Evolutionary conservation across 2,113 vertebrate genomes (phyloP).

Genomic region (Baryphthengus martii): DNA sequence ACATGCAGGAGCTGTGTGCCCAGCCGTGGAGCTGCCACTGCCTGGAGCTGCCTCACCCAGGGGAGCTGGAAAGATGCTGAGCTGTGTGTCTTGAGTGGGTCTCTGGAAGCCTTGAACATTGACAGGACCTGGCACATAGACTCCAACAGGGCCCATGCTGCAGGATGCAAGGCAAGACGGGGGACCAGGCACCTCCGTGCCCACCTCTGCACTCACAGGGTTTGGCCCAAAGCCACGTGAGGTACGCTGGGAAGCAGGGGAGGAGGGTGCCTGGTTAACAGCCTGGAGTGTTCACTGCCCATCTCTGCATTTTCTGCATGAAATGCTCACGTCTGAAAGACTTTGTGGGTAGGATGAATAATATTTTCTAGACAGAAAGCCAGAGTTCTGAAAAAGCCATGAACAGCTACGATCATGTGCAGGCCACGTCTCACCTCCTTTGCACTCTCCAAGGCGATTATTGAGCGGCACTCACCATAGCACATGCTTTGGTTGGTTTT

Average conservation of each 20-base stretch:
- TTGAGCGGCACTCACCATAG: background rate
- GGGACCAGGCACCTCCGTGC: background rate
- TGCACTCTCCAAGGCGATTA: background rate
- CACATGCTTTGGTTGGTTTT: background rate
- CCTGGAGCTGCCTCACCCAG: rapidly evolving
- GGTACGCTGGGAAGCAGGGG: background rate
- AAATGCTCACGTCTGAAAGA: background rate
- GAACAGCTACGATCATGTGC: background rate
- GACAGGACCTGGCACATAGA: background rate
- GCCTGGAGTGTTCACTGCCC: background rate
- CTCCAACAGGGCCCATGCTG: rapidly evolving
- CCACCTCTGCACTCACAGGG: background rate
- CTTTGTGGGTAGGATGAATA: background rate
- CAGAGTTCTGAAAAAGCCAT: background rate
- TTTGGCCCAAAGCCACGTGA: background rate
- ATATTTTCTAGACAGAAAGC: background rate
- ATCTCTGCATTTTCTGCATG: constrained; percentile 13
- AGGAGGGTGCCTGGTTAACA: background rate
- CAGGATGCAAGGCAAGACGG: rapidly evolving
- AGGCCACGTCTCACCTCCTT: background rate
- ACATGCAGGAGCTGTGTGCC: rapidly evolving
- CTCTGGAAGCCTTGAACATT: background rate
- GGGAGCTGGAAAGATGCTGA: background rate
- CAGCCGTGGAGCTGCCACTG: rapidly evolving
- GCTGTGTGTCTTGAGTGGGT: background rate